Conservation (phyloP, 1,140 invertebrate species). For the Plutomurus gul region DNA sequence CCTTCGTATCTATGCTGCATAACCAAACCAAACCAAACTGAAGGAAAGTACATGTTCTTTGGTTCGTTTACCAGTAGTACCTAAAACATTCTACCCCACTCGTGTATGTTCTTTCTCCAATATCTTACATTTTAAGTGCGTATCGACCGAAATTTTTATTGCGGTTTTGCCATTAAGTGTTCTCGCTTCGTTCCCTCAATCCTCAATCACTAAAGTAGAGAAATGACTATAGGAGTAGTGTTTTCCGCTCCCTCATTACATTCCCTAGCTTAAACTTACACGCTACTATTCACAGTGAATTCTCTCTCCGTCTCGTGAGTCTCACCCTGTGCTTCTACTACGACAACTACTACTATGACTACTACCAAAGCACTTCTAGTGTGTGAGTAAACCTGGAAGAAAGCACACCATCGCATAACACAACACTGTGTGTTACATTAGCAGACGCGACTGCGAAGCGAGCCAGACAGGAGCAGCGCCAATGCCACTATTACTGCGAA, state of each 20-base stretch:
- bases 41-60: neutral
- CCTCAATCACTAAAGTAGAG: conserved; percentile 28
- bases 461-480: conserved; percentile 13
- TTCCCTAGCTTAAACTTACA: neutral
- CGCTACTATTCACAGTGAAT: neutral
- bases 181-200: conserved; percentile 32
- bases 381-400: no score
- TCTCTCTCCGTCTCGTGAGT: no score
- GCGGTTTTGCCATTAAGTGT: conserved; percentile 34
- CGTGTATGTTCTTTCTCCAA: conserved; percentile 17
- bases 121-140: conserved; percentile 32
- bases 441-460: neutral
- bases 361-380: no score
- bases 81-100: neutral
- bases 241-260: neutral
- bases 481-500: conserved; percentile 23
- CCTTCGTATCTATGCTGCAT: neutral
- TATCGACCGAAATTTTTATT: conserved; percentile 36
- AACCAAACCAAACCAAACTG: neutral
- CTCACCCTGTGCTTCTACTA: no score
- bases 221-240: conserved; percentile 7
- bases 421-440: neutral
- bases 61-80: neutral
- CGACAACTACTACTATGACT: no score
- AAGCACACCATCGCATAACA: no score